phyloP scores from a whole-genome alignment of 2,888 invertebrate genomes.

The Leistus spinibarbis region DNA sequence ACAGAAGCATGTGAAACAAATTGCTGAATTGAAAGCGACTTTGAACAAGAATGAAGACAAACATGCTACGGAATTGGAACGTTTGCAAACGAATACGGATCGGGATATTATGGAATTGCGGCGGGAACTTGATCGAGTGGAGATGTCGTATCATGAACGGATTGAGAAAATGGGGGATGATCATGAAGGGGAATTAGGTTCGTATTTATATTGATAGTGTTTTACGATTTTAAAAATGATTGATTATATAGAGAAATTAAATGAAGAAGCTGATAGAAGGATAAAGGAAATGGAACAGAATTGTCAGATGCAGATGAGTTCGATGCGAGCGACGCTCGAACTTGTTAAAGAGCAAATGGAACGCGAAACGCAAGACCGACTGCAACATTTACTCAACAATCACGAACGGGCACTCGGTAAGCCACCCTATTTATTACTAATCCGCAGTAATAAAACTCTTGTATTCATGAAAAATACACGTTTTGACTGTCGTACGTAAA shows the following conservation, averaged over 20 bases:
- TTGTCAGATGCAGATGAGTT: constrained; percentile 56
- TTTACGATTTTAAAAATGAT: background rate
- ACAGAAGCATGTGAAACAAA: constrained; percentile 61
- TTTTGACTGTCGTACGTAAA: too few species aligned
- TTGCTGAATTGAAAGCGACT: constrained; percentile 69
- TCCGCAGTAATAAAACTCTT: constrained; percentile 22
- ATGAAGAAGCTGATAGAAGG: constrained; percentile 54
- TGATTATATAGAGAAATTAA: constrained; percentile 53
- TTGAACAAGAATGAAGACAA: constrained; percentile 67
- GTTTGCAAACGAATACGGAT: constrained; percentile 69
- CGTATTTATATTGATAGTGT: background rate
- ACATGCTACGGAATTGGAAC: constrained; percentile 62
- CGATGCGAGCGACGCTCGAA: constrained; percentile 56
- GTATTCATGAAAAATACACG: too few species aligned
- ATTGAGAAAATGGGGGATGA: constrained; percentile 69
- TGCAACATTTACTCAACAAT: constrained; percentile 61
- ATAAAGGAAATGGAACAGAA: constrained; percentile 55
- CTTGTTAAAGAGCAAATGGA: constrained; percentile 60
- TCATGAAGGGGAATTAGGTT: constrained; percentile 73
- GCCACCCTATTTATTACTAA: constrained; percentile 20
- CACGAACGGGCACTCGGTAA: constrained; percentile 68
- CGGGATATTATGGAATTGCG: constrained; percentile 73
- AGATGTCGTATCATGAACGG: constrained; percentile 74
- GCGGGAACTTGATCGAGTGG: constrained; percentile 73
- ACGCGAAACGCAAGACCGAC: constrained; percentile 56